phyloP scores from a whole-genome alignment of 2,113 vertebrate genomes.

The Pseudois nayaur region DNA sequence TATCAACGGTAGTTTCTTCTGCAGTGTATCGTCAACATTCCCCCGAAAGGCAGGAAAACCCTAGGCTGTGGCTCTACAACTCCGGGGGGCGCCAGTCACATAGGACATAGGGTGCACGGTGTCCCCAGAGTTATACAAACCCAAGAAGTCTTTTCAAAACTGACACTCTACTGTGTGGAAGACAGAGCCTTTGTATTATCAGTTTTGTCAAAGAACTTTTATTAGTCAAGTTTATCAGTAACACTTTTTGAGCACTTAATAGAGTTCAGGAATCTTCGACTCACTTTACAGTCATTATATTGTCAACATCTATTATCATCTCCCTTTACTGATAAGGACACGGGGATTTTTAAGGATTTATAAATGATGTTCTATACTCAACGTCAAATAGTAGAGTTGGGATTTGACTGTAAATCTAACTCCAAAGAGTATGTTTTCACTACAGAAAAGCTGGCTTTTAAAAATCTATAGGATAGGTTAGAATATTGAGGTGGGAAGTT shows the following conservation, averaged over 20 bases:
- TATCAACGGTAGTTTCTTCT: neutral
- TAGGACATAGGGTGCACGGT: rapidly evolving
- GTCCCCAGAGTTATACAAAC: neutral
- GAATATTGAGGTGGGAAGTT: neutral
- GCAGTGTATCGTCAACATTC: neutral
- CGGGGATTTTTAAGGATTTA: neutral
- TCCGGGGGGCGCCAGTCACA: rapidly evolving
- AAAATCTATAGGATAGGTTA: neutral
- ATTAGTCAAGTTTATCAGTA: neutral
- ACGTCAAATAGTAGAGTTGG: neutral
- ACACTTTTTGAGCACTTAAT: neutral
- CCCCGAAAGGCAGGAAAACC: neutral
- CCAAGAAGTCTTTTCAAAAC: neutral
- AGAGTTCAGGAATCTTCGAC: neutral
- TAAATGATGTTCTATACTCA: neutral
- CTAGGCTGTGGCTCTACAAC: neutral
- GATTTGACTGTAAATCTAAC: neutral
- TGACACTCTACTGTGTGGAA: neutral
- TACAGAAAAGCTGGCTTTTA: neutral
- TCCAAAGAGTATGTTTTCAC: neutral
- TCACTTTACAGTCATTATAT: neutral
- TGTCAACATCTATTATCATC: neutral
- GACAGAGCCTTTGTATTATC: neutral
- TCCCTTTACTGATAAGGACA: neutral
- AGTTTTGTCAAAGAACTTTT: neutral